Conservation (phyloP, 37 sponge, comb jelly and placozoan genomes). For the Dysidea cf. avara region DNA sequence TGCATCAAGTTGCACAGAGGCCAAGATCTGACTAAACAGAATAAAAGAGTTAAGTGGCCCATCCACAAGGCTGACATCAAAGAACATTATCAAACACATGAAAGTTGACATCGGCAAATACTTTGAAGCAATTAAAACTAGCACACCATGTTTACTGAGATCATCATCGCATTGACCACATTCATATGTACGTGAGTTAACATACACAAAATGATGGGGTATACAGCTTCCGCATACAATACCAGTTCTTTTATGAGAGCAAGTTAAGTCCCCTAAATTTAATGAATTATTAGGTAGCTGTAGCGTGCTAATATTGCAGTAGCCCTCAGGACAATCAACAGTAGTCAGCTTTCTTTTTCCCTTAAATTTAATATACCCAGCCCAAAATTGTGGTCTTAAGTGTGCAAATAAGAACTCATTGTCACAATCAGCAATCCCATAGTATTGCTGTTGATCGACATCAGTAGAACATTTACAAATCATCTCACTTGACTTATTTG, state of each 20-base stretch:
- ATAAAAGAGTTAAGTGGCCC: constrained; percentile 54
- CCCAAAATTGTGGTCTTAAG: constrained; percentile 14
- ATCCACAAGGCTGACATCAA: constrained; percentile 38
- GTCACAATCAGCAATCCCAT: constrained; percentile 12
- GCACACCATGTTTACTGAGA: constrained; percentile 7
- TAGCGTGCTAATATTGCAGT: neutral
- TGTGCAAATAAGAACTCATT: neutral
- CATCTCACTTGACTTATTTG: too few species aligned
- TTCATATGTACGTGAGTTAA: constrained; percentile 10
- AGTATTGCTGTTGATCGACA: neutral
- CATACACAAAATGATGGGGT: neutral
- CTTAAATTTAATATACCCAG: constrained; percentile 4
- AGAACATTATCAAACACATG: constrained; percentile 42
- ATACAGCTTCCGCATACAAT: constrained; percentile 59
- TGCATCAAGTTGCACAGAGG: too few species aligned
- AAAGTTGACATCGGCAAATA: constrained; percentile 52
- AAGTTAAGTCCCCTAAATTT: neutral
- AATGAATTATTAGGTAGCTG: neutral
- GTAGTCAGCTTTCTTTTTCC: neutral
- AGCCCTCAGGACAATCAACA: constrained; percentile 1
- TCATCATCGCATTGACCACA: constrained; percentile 33
- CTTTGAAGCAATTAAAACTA: constrained; percentile 46
- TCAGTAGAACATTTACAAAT: constrained; percentile 15
- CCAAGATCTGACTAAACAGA: constrained; percentile 54
- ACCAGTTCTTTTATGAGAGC: constrained; percentile 39